Evolutionary conservation across 2,888 invertebrate genomes (phyloP), one percentile per base, ranked within the genome.

Genomic region (Strigamia transsilvanica): DNA sequence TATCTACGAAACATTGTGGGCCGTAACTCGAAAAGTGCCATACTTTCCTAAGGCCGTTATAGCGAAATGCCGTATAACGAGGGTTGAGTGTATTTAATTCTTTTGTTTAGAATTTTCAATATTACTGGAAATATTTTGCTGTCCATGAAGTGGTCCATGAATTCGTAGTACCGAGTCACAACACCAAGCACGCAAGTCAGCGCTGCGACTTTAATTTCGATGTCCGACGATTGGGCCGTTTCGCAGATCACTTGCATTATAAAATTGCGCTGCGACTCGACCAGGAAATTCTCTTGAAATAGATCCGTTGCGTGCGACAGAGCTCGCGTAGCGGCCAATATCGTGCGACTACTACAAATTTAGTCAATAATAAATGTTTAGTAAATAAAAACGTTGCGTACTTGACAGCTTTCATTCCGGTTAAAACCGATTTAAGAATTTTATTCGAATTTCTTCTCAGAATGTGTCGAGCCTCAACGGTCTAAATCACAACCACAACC

Each of bases 341-440:
- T 9, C 12, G 23, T 27, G 9, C 23, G 27, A 66, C 27, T 66
- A 12, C 66, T 66, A 18, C 3, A 51, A 2, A n/a, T n/a, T n/a
- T n/a, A n/a, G n/a, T n/a, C n/a, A 66, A 3, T 27, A 61, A 21
- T 10, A 61, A 66, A 6, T 27, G 6, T 6, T 13, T 66, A 3
- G 7, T 66, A 3, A 7, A 66, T 10, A 13, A 66, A 27, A 27
- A 27, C 3, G 13, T 6, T 23, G 4, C 13, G n/a, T 66, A 66
- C 66, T 66, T 66, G 27, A 66, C 66, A 27, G 21, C 66, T 27
- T 66, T 66, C 66, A 66, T 66, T 27, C 66, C 66, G 15, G 66
- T 66, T 66, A 66, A 66, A 27, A 66, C 13, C 7, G 66, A 23
- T 66, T 66, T 66, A 12, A 66, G 66, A 66, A 66, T 27, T 66